A percentile compares a stretch with the other conserved stretches of the same genome.
phyloP scores from a whole-genome alignment of 2,888 invertebrate species.

The Dione juno region DNA sequence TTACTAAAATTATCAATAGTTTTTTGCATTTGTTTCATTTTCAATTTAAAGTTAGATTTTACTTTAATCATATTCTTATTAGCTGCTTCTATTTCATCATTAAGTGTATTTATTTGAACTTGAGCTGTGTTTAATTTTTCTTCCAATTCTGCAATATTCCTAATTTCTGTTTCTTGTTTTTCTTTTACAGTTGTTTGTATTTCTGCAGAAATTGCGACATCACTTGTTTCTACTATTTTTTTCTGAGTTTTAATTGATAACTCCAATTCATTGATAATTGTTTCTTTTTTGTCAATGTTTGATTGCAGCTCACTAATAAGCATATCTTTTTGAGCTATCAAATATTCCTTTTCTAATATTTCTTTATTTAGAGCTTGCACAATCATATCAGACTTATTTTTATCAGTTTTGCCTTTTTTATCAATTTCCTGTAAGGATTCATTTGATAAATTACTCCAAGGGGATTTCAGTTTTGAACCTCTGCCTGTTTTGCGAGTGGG shows the following conservation, averaged over 20 bases:
- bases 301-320: conserved; percentile 67
- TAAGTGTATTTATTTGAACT: conserved; percentile 81
- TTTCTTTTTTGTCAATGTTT: conserved; percentile 50
- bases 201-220: conserved; percentile 62
- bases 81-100: conserved; percentile 87
- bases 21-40: conserved; percentile 90
- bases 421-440: conserved; percentile 72
- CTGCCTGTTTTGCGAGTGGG: conserved; percentile 72
- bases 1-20: conserved; percentile 87
- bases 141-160: conserved; percentile 58
- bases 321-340: conserved; percentile 73
- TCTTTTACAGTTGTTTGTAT: conserved; percentile 15
- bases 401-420: conserved; percentile 69
- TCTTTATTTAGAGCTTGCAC: conserved; percentile 78
- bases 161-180: conserved; percentile 35
- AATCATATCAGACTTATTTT: conserved; percentile 66
- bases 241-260: conserved; percentile 42
- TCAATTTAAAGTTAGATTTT: conserved; percentile 87
- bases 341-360: conserved; percentile 74
- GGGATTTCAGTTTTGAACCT: conserved; percentile 74
- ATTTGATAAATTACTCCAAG: conserved; percentile 73
- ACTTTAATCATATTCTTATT: conserved; percentile 91
- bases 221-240: conserved; percentile 50
- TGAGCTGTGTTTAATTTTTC: conserved; percentile 74
- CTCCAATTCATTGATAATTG: conserved; percentile 52